Base-by-base conservation (phyloP, 1,140 invertebrate species). In the Drosophila tristis region DNA sequence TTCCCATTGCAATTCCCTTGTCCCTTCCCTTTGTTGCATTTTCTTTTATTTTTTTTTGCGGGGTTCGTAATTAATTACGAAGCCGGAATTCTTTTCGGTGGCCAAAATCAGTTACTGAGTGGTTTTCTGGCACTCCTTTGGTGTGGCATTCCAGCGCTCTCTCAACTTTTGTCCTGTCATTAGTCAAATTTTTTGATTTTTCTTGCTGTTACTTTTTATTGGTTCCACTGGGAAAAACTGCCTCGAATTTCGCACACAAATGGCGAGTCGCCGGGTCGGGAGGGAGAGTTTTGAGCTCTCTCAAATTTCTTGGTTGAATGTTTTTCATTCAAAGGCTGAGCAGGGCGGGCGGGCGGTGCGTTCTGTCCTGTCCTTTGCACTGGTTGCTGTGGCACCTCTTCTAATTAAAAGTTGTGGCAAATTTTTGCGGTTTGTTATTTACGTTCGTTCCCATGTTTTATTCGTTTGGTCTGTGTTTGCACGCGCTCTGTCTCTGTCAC, bases 331-430 rank as follows among this genome's bases (percentile, higher is more conserved):
- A 11, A 9, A 23, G 45, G 43, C 60, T 51, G 13, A 4, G 4
- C 23, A 4, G 23, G 0, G 23, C 3, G 23, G 23, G 29, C 29
- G 7, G 6, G 29, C 4, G n/a, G n/a, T n/a, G n/a, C n/a, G n/a
- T n/a, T 16, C 16, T 16, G 16, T 16, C 2, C 29, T 29, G 29
- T 23, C 59, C 15, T 74, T 74, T 44, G 50, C 47, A 51, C 39
- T 47, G 44, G 62, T 25, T 62, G 49, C 7, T 8, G 8, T 23
- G 51, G 42, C 31, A 79, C 55, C 62, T 58, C 42, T 55, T 72
- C 62, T 81, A 81, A 81, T 81, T 81, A 81, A 81, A 81, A 81
- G 77, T 81, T 81, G 66, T 61, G 64, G 53, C 23, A 8, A 57
- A 66, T 72, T 63, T 75, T 67, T 78, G 73, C 25, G 76, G 73